Evolutionary conservation across 2,888 invertebrate genomes (phyloP), one percentile per base, ranked within the genome.

Genomic region (Beris chalybata): DNA sequence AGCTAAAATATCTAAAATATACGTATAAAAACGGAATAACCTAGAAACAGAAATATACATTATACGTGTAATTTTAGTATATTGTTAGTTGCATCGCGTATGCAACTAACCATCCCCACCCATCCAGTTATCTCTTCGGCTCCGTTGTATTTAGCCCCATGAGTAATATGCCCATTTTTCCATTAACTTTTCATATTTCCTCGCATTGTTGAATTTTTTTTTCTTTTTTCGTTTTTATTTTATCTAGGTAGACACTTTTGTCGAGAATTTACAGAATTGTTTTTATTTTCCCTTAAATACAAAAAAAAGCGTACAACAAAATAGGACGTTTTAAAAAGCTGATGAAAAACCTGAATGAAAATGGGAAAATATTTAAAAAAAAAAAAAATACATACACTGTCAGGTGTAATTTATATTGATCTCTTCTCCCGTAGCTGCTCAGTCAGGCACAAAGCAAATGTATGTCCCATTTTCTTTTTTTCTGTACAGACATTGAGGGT

Each of bases 111-210:
- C 5, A 38, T 32, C 5, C 38, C 5, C 38, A 38, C 9, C 38
- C 38, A 7, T 61, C 22, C 38, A 61, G 61, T 32, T 52, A 44
- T 43, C 61, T 61, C 61, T 61, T 32, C 58, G 43, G 32, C 32
- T 61, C 22, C 22, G 38, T 38, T 50, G 43, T 7, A 64, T 54
- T 22, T 53, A 54, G 54, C 44, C 53, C 54, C 64, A n/a, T 45
- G 64, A 54, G 64, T 53, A 54, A 53, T 64, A 45, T 12, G 30
- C 29, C 52, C 54, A 54, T 64, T 64, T 64, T 64, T 64, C 22
- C 64, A 64, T 64, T 64, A 64, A 45, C 54, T 64, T 53, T 64
- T 45, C 54, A 54, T 43, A 54, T 53, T 64, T 54, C 44, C 30
- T 44, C 52, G 52, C 12, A 11, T 48, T n/a, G 48, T 48, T n/a